Conservation (phyloP, 2,797 vertebrate species). For the Smutsia gigantea region DNA sequence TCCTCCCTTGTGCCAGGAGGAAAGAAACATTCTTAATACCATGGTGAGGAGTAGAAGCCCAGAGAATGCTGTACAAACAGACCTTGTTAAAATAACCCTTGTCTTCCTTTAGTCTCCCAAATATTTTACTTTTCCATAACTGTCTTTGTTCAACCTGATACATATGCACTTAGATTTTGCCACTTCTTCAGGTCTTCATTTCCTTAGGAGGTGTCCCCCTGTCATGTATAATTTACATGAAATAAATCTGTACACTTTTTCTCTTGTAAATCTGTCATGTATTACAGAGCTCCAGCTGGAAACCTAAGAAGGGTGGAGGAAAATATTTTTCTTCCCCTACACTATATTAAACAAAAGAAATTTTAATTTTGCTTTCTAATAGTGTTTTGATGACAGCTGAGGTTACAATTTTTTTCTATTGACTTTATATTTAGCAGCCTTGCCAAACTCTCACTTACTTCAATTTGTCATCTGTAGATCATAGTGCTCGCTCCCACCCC, state of each 20-base stretch:
- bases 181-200: background rate
- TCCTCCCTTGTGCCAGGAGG: background rate
- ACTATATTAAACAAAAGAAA: background rate
- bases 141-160: background rate
- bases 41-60: background rate
- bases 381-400: background rate
- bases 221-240: background rate
- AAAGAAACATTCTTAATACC: background rate
- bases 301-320: background rate
- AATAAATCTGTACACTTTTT: background rate
- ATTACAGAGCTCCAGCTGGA: background rate
- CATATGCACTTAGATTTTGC: background rate
- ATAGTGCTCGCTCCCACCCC: background rate
- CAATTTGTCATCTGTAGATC: background rate
- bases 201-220: background rate
- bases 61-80: background rate
- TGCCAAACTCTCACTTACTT: background rate
- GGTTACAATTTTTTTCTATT: background rate
- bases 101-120: background rate
- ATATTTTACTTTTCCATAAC: background rate
- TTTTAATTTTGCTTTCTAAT: background rate
- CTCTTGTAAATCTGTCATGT: background rate
- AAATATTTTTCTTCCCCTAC: background rate
- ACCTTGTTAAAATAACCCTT: background rate
- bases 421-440: background rate